Percentiles rank a stretch among this genome's conserved stretches.
Conservation (phyloP, 2,113 vertebrate genomes). For the Crotophaga sulcirostris region DNA sequence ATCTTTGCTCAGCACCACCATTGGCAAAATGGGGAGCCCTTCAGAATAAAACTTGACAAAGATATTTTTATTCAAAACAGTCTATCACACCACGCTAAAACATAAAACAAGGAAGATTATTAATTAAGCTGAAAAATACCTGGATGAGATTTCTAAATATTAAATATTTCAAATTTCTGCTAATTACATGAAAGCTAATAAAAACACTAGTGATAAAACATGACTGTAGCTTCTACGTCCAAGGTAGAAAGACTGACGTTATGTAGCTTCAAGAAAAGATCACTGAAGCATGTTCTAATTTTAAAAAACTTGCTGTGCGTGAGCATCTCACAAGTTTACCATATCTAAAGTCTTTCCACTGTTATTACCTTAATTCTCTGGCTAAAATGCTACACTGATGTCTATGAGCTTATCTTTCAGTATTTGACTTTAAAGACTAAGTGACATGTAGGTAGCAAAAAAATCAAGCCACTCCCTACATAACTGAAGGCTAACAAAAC, state of each 20-base stretch:
- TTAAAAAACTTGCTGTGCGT: background rate
- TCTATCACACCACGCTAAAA: background rate
- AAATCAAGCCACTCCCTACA: background rate
- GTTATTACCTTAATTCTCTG: background rate
- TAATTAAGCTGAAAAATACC: background rate
- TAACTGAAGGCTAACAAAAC: background rate
- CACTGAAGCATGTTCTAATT: background rate
- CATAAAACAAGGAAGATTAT: background rate
- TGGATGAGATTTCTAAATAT: background rate
- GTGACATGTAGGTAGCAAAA: fast-evolving
- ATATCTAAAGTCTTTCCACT: background rate
- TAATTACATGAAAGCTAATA: background rate
- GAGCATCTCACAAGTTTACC: background rate
- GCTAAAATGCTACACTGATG: background rate
- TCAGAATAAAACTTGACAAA: background rate
- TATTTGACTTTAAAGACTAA: background rate
- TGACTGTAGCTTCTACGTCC: background rate
- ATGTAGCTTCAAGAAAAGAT: background rate
- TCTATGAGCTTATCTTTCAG: background rate
- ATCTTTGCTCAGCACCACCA: background rate
- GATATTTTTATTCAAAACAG: background rate
- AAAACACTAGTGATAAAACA: background rate
- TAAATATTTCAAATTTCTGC: background rate
- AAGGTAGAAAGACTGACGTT: background rate
- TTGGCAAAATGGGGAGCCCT: background rate